A percentile compares a stretch with the other conserved stretches of the same genome.
Conservation (phyloP, 2,888 invertebrate genomes). For the Eilema griseolum region DNA sequence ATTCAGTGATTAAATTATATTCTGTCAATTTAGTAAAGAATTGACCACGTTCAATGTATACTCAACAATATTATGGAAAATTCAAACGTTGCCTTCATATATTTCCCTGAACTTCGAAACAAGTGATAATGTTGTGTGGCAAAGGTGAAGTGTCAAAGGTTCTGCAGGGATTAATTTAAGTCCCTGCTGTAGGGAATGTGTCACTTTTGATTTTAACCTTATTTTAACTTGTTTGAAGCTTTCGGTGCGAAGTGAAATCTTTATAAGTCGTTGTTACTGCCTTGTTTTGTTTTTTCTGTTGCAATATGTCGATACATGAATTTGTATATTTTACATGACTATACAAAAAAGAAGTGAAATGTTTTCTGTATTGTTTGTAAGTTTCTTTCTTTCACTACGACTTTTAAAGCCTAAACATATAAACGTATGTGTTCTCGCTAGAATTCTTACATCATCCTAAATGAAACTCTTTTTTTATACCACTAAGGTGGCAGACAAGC, state of each 20-base stretch:
- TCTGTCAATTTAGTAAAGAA: not conserved
- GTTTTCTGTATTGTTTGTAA: too few species aligned
- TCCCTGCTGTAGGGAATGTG: not conserved
- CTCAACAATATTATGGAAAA: not conserved
- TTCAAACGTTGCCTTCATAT: not conserved
- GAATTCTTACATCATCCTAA: too few species aligned
- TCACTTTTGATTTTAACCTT: not conserved
- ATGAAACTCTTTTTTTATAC: too few species aligned
- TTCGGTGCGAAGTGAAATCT: not conserved
- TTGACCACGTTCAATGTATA: not conserved
- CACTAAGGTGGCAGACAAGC: too few species aligned
- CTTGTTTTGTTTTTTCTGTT: not conserved
- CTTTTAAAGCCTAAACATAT: too few species aligned
- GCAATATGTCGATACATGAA: not conserved
- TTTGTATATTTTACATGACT: not conserved
- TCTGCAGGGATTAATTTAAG: slow-evolving; percentile 11
- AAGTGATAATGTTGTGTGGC: not conserved
- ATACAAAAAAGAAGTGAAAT: too few species aligned
- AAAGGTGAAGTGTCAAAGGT: slow-evolving; percentile 2
- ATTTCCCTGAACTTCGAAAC: not conserved
- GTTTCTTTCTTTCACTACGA: too few species aligned
- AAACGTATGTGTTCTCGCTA: too few species aligned
- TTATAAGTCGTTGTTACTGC: not conserved
- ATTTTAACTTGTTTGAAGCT: slow-evolving; percentile 8
- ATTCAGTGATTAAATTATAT: not conserved